Conservation (phyloP, 2,888 invertebrate genomes). For the Dendrolimus pini region DNA sequence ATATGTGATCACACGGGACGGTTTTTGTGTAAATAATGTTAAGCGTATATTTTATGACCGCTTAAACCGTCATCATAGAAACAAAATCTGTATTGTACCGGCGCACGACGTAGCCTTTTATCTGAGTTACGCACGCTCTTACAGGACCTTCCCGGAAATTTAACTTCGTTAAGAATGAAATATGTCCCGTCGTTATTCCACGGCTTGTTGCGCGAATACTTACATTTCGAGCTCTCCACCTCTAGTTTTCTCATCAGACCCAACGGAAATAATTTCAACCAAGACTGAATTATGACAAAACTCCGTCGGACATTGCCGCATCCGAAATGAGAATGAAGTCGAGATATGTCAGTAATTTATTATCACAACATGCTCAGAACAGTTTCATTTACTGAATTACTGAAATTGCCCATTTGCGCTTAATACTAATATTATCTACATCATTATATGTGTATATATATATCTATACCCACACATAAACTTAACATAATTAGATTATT, state of each 20-base stretch:
- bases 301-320: slow-evolving; percentile 74
- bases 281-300: slow-evolving; percentile 77
- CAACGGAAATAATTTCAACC: slow-evolving; percentile 75
- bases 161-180: slow-evolving; percentile 76
- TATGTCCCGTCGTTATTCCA: slow-evolving; percentile 72
- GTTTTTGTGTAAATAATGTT: slow-evolving; percentile 12
- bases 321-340: slow-evolving; percentile 74
- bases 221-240: slow-evolving; percentile 69
- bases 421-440: neutral
- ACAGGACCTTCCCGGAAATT: slow-evolving; percentile 70
- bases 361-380: slow-evolving; percentile 59
- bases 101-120: slow-evolving; percentile 53
- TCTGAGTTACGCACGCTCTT: slow-evolving; percentile 71
- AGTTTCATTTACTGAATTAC: slow-evolving; percentile 14
- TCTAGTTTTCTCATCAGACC: slow-evolving; percentile 75
- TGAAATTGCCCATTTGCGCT: neutral
- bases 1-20: too few species aligned
- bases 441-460: neutral
- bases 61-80: slow-evolving; percentile 33
- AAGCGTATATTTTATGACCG: slow-evolving; percentile 19
- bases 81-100: slow-evolving; percentile 48
- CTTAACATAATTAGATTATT: too few species aligned
- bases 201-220: slow-evolving; percentile 73
- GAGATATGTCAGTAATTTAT: slow-evolving; percentile 71
- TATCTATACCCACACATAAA: too few species aligned